Conservation (phyloP, 2,797 vertebrate species). For the Phrynocephalus guinanensis region DNA sequence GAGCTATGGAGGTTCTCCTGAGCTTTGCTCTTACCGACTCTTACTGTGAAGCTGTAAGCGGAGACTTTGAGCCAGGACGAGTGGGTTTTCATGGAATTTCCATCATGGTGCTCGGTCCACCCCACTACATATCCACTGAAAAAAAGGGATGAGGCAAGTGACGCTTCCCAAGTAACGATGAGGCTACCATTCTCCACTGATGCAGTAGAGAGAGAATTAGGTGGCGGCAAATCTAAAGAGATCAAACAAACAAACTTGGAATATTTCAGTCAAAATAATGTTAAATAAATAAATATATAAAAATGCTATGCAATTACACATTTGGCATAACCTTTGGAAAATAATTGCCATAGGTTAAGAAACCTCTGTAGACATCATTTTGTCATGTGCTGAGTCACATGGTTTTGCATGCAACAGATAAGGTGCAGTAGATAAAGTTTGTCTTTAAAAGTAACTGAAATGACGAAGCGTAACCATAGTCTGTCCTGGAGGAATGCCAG, state of each 20-base stretch:
- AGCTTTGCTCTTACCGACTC: constrained; percentile 79
- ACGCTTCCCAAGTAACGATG: constrained; percentile 83
- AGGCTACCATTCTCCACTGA: constrained; percentile 64
- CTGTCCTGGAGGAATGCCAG: neutral
- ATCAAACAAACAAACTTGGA: neutral
- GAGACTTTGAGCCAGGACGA: constrained; percentile 81
- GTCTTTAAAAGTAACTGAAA: neutral
- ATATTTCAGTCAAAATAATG: neutral
- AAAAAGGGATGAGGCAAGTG: fast-evolving
- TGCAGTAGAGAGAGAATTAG: constrained; percentile 52
- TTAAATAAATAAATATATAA: too few species aligned
- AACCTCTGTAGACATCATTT: too few species aligned
- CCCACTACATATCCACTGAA: constrained; percentile 81
- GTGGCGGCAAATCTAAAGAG: constrained; percentile 65
- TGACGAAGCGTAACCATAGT: neutral
- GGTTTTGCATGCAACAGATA: too few species aligned
- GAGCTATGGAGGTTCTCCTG: fast-evolving
- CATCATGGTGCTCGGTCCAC: constrained; percentile 76
- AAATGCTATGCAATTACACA: too few species aligned
- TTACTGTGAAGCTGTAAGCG: constrained; percentile 24
- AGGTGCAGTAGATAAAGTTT: too few species aligned
- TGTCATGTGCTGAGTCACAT: too few species aligned
- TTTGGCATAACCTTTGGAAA: too few species aligned
- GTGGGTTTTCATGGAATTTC: fast-evolving
- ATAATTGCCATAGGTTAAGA: too few species aligned